Percentiles rank a stretch among this genome's conserved stretches.
phyloP scores from a whole-genome alignment of 2,113 vertebrate species.

The Pseudonaja textilis region DNA sequence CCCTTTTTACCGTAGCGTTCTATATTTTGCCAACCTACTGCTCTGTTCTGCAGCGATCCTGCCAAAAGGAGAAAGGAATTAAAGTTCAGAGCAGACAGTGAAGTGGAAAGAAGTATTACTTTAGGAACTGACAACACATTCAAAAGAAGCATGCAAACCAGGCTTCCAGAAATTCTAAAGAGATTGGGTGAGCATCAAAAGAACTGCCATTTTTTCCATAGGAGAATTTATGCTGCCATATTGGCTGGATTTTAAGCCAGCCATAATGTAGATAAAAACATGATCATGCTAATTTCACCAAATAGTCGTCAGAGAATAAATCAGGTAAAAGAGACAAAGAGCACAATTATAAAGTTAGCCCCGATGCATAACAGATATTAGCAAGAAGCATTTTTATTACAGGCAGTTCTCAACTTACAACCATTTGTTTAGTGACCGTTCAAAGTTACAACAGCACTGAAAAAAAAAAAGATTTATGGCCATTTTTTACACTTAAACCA shows the following conservation, averaged over 20 bases:
- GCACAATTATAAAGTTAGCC: conserved; percentile 50
- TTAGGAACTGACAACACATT: conserved; percentile 39
- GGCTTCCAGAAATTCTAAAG: conserved; percentile 58
- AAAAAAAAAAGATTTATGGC: background rate
- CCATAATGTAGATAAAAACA: background rate
- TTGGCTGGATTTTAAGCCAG: background rate
- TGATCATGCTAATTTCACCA: background rate
- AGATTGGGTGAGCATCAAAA: background rate
- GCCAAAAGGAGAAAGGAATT: conserved; percentile 81
- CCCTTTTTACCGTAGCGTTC: conserved; percentile 93
- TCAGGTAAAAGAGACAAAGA: background rate
- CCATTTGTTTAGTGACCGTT: background rate
- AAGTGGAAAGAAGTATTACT: conserved; percentile 50
- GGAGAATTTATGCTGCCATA: background rate
- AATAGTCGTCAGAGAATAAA: background rate
- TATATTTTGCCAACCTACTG: conserved; percentile 99
- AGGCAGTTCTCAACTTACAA: background rate
- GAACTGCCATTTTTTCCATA: background rate
- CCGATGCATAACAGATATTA: conserved; percentile 32
- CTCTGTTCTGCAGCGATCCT: conserved; percentile 99
- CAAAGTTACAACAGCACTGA: background rate
- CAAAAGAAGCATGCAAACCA: conserved; percentile 64
- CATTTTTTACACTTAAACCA: background rate
- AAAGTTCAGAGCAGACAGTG: conserved; percentile 71
- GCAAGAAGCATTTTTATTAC: conserved; percentile 37